These are phyloP conservation scores for Synanthedon vespiformis DNA, from an alignment of 2,888 invertebrate species.

Conservation along the genomic window DNA sequence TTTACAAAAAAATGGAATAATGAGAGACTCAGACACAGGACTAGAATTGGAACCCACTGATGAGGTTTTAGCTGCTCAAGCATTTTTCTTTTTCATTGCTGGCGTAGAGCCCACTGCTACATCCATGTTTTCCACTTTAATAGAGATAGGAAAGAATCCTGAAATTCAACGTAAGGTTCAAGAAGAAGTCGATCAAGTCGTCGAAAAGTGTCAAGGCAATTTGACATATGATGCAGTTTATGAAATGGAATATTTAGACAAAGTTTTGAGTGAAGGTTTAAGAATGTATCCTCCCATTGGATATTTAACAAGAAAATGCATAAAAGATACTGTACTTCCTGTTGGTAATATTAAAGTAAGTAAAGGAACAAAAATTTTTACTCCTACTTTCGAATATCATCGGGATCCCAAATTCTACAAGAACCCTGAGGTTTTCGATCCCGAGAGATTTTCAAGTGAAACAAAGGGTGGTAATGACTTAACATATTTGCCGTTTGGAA, in stretches of 20 bases:
- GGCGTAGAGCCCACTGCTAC: slow-evolving; percentile 47
- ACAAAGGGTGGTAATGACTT: slow-evolving; percentile 19
- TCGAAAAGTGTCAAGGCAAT: slow-evolving; percentile 19
- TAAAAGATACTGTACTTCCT: slow-evolving; percentile 29
- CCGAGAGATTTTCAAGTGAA: slow-evolving; percentile 38
- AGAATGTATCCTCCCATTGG: slow-evolving; percentile 38
- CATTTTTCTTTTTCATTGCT: slow-evolving; percentile 45
- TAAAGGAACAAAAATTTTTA: slow-evolving; percentile 30
- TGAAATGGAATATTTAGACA: slow-evolving; percentile 37
- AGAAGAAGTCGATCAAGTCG: slow-evolving; percentile 34
- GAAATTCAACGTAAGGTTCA: slow-evolving; percentile 30
- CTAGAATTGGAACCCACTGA: slow-evolving; percentile 36
- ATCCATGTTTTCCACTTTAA: slow-evolving; percentile 26
- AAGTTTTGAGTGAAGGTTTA: slow-evolving; percentile 29
- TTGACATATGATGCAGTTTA: slow-evolving; percentile 27
- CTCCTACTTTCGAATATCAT: slow-evolving; percentile 40
- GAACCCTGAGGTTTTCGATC: slow-evolving; percentile 50
- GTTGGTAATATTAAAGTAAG: slow-evolving; percentile 36
- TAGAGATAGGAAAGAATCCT: slow-evolving; percentile 36
- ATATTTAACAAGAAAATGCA: slow-evolving; percentile 24
- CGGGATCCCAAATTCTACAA: slow-evolving; percentile 47
- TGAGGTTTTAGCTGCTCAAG: slow-evolving; percentile 38
- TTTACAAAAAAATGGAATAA: slow-evolving; percentile 31
- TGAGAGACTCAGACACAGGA: slow-evolving; percentile 28
- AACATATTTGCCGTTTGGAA: slow-evolving; percentile 53